Conservation (phyloP, 2,888 invertebrate genomes). For the Arge pagana region DNA sequence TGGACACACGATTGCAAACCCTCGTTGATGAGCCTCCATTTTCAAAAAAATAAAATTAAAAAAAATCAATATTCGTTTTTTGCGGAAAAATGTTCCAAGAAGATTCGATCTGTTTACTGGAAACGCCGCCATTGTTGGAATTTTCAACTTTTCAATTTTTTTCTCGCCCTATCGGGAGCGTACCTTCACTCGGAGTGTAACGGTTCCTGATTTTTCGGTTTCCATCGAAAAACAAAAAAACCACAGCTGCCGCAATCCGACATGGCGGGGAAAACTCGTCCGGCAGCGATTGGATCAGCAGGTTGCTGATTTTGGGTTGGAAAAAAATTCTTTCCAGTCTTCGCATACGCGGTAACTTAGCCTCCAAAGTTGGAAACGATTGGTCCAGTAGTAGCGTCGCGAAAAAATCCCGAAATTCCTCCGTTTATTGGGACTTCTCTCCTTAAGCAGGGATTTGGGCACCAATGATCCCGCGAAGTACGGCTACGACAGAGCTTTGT, state of each 20-base stretch:
- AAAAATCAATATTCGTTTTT: too few relatives aligned
- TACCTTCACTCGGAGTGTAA: conserved; percentile 1
- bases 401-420: conserved; percentile 8
- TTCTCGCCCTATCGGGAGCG: background rate
- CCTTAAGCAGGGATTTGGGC: too few relatives aligned
- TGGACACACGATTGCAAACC: conserved; percentile 1
- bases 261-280: conserved; percentile 5
- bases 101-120: too few relatives aligned
- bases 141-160: background rate
- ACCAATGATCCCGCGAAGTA: too few relatives aligned
- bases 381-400: background rate
- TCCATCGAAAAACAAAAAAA: background rate
- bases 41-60: too few relatives aligned
- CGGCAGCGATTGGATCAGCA: conserved; percentile 10
- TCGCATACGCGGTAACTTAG: background rate
- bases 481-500: too few relatives aligned
- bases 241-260: background rate
- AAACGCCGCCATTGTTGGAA: background rate
- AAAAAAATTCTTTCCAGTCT: conserved; percentile 5
- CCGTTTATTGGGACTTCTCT: background rate
- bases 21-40: conserved; percentile 9
- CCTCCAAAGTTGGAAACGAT: background rate
- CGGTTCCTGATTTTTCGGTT: background rate
- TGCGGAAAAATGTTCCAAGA: too few relatives aligned
- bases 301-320: background rate